phyloP scores from a whole-genome alignment of 2,113 vertebrate species.

The Pelusios castaneus region DNA sequence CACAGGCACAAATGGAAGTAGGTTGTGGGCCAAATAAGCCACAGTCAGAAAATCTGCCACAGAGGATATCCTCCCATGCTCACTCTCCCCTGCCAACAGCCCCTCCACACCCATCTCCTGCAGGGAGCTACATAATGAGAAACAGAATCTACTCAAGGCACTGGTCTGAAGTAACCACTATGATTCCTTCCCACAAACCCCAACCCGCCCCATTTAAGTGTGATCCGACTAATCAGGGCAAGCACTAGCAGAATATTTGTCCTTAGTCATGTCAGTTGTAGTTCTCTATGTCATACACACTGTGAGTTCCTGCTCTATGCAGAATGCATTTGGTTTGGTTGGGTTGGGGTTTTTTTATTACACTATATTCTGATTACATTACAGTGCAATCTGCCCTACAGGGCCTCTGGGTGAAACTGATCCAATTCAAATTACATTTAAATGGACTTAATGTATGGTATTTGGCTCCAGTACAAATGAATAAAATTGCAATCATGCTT shows the following conservation, averaged over 20 bases:
- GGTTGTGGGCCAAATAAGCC: not conserved
- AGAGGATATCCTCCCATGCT: not conserved
- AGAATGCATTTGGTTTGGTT: not conserved
- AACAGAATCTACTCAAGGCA: not conserved
- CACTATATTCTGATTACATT: not conserved
- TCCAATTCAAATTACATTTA: conserved; percentile 45
- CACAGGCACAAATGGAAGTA: not conserved
- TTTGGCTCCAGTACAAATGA: conserved; percentile 31
- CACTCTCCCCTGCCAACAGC: not conserved
- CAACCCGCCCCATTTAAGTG: not conserved
- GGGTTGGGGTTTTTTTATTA: not conserved
- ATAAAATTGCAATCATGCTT: conserved; percentile 43
- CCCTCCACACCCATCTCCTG: not conserved
- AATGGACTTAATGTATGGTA: conserved; percentile 1
- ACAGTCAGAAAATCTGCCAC: not conserved
- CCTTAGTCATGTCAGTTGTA: not conserved
- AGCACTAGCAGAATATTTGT: not conserved
- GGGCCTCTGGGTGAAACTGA: conserved; percentile 12
- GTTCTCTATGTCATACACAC: not conserved
- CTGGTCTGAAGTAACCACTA: not conserved
- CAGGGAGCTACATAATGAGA: not conserved
- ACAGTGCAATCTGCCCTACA: not conserved
- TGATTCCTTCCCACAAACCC: not conserved
- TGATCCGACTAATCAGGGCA: not conserved
- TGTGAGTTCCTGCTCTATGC: not conserved